These are phyloP conservation scores for Myathropa florea DNA, from an alignment of 2,888 invertebrate genomes.

Conservation along the genomic window DNA sequence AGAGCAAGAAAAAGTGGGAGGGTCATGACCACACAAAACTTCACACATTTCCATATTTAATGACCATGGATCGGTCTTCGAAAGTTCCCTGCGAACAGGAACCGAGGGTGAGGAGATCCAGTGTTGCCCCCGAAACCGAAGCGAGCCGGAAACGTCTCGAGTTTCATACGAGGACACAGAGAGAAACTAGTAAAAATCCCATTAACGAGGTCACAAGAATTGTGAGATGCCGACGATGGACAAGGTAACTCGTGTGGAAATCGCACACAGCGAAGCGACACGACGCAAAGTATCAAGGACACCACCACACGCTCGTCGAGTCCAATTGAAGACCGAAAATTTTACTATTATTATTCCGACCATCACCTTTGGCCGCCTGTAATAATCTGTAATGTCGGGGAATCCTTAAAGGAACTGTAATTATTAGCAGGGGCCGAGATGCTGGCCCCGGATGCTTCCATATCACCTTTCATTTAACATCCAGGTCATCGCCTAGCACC, in stretches of 20 bases:
- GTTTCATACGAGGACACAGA: slow-evolving; percentile 44
- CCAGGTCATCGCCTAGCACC: slow-evolving; percentile 63
- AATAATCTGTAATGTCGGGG: slow-evolving; percentile 69
- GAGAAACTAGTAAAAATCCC: slow-evolving; percentile 59
- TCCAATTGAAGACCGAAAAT: slow-evolving; percentile 66
- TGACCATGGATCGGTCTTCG: slow-evolving; percentile 52
- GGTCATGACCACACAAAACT: slow-evolving; percentile 52
- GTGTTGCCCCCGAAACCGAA: not conserved
- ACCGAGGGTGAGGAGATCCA: slow-evolving; percentile 17
- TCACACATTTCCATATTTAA: slow-evolving; percentile 71
- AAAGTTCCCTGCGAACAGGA: slow-evolving; percentile 37
- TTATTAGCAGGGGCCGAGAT: slow-evolving; percentile 62
- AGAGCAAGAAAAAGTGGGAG: not conserved
- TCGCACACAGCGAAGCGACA: slow-evolving; percentile 27
- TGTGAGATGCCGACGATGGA: not conserved
- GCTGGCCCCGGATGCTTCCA: slow-evolving; percentile 45
- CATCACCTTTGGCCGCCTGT: slow-evolving; percentile 69
- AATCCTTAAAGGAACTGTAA: slow-evolving; percentile 67
- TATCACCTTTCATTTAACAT: slow-evolving; percentile 71
- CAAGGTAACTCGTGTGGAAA: slow-evolving; percentile 66
- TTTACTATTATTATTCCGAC: slow-evolving; percentile 71
- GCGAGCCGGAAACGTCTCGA: slow-evolving; percentile 44
- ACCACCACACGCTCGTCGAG: not conserved
- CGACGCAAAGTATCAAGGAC: slow-evolving; percentile 6
- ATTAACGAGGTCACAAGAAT: slow-evolving; percentile 61